These are phyloP conservation scores for Eretmocerus hayati DNA, from an alignment of 2,888 invertebrate species.

Conservation along the genomic window DNA sequence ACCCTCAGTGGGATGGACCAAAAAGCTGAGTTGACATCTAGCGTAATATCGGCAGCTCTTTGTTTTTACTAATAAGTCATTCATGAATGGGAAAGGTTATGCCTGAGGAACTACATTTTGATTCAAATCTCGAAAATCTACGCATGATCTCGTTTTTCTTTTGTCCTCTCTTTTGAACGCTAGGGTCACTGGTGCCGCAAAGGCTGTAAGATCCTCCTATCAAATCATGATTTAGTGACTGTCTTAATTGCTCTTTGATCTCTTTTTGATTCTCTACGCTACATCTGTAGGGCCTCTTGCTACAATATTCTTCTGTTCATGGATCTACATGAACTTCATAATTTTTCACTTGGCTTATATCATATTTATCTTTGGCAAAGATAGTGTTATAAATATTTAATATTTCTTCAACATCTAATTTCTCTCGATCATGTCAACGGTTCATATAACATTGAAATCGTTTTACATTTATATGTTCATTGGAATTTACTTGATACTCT, in stretches of 20 bases:
- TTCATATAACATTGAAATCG: no score
- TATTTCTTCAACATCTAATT: no score
- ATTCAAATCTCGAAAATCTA: not conserved
- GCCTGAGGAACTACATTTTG: not conserved
- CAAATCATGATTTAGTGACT: conserved; percentile 12
- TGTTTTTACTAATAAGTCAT: not conserved
- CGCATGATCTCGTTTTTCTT: not conserved
- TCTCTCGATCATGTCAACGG: no score
- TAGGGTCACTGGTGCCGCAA: not conserved
- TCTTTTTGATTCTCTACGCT: conserved; percentile 15
- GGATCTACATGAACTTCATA: not conserved
- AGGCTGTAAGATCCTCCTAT: conserved; percentile 18
- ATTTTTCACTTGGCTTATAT: not conserved
- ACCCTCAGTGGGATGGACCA: conserved; percentile 15
- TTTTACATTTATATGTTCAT: no score
- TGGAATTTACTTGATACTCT: no score
- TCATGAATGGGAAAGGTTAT: not conserved
- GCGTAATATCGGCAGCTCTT: not conserved
- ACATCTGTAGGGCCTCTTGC: conserved; percentile 21
- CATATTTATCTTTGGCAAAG: not conserved
- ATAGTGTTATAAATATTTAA: not conserved
- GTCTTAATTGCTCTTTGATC: conserved; percentile 18
- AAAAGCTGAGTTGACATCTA: conserved; percentile 13
- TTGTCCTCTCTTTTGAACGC: not conserved
- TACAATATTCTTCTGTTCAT: conserved; percentile 18